Percentiles rank a stretch among this genome's conserved stretches.
phyloP scores from a whole-genome alignment of 2,797 vertebrate species.

The Myotis daubentonii region DNA sequence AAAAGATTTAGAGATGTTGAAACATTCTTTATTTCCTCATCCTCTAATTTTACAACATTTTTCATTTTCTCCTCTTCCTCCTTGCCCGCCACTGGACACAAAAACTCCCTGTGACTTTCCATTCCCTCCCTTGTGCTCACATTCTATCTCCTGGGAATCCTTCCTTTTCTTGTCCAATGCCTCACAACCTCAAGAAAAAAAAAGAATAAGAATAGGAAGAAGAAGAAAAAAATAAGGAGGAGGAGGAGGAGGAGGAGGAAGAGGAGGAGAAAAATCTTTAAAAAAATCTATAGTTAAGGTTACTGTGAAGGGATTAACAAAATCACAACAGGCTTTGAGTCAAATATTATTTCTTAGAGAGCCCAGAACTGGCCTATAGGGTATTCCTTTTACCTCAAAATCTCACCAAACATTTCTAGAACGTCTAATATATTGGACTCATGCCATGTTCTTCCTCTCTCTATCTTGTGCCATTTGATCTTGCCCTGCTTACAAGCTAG shows the following conservation, averaged over 20 bases:
- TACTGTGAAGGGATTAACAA: not conserved
- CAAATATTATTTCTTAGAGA: not conserved
- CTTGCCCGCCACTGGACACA: not conserved
- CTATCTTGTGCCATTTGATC: not conserved
- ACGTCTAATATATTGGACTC: too few species aligned
- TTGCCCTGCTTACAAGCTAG: not conserved
- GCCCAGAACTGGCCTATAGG: not conserved
- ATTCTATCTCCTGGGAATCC: not conserved
- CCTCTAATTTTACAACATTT: not conserved
- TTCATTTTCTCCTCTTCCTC: not conserved
- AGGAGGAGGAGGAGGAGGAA: not conserved
- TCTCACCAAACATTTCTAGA: not conserved
- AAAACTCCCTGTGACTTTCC: not conserved
- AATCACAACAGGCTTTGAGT: not conserved
- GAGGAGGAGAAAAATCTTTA: not conserved
- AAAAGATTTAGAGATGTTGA: not conserved
- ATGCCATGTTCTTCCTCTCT: not conserved
- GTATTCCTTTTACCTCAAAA: not conserved
- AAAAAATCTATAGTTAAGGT: not conserved
- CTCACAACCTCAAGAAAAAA: not conserved
- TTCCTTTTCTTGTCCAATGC: not conserved
- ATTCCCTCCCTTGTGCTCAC: not conserved
- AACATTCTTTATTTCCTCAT: not conserved
- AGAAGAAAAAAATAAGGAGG: not conserved
- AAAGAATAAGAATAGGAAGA: not conserved